Conservation (phyloP, 2,888 invertebrate genomes). For the Leptopterna dolabrata region DNA sequence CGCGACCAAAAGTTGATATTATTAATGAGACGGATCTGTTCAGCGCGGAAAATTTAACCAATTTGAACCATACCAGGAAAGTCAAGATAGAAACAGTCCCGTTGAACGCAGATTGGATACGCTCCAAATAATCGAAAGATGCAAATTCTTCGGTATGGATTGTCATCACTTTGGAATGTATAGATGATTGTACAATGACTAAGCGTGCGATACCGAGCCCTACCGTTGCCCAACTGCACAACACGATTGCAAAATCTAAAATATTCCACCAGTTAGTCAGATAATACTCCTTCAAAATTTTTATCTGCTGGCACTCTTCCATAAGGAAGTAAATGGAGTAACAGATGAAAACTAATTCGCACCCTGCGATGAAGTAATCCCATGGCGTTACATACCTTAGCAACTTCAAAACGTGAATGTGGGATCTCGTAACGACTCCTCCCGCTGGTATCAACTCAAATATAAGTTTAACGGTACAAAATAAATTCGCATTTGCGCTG, state of each 20-base stretch:
- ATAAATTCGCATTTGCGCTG: slow-evolving; percentile 79
- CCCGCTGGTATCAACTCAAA: slow-evolving; percentile 40
- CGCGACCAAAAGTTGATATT: background rate
- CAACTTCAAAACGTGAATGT: slow-evolving; percentile 15
- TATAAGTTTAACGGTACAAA: slow-evolving; percentile 69
- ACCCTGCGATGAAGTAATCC: slow-evolving; percentile 18
- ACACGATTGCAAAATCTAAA: slow-evolving; percentile 11
- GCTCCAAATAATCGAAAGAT: slow-evolving; percentile 1
- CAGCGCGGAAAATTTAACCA: slow-evolving; percentile 27
- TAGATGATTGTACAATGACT: background rate
- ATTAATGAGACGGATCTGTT: background rate
- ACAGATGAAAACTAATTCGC: slow-evolving; percentile 17
- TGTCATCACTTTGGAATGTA: background rate
- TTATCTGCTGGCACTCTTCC: background rate
- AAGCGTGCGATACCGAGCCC: background rate
- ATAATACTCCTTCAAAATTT: background rate
- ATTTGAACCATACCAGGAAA: slow-evolving; percentile 18
- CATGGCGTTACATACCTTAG: background rate
- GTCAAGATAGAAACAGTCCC: background rate
- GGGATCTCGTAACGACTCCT: background rate
- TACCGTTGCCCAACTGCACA: background rate
- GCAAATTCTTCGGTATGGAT: background rate
- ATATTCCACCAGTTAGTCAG: slow-evolving; percentile 31
- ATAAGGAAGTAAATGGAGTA: slow-evolving; percentile 1
- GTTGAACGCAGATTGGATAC: background rate